These are phyloP conservation scores for Andrena minutula DNA, from an alignment of 2,888 invertebrate species.

Conservation along the genomic window DNA sequence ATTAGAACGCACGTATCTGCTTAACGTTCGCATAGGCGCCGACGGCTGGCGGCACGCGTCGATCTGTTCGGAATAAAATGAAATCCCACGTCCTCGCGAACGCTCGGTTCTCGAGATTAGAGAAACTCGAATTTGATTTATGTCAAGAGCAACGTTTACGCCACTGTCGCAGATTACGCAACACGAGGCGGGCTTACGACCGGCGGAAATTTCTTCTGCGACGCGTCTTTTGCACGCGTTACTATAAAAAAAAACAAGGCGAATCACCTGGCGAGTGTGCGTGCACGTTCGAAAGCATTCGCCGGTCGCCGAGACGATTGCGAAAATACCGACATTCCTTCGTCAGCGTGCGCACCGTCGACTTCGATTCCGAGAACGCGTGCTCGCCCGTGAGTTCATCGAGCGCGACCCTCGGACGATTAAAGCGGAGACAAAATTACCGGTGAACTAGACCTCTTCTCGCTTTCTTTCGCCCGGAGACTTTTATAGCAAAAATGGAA, in stretches of 20 bases:
- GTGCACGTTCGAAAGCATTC: constrained; percentile 12
- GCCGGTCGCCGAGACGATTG: constrained; percentile 9
- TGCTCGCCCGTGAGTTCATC: background rate
- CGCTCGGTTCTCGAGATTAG: too few relatives aligned
- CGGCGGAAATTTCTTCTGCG: constrained; percentile 33
- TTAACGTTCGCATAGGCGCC: background rate
- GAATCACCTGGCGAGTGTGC: constrained; percentile 7
- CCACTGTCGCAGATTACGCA: constrained; percentile 17
- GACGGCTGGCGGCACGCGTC: too few relatives aligned
- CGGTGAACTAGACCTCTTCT: too few relatives aligned
- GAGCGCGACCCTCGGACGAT: background rate
- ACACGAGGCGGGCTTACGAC: constrained; percentile 9
- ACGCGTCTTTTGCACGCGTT: constrained; percentile 11
- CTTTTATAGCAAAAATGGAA: constrained; percentile 48
- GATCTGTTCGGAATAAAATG: too few relatives aligned
- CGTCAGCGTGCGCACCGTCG: constrained; percentile 9
- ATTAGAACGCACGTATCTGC: constrained; percentile 2
- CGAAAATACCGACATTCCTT: constrained; percentile 35
- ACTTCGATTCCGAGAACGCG: constrained; percentile 13
- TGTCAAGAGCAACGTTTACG: too few relatives aligned
- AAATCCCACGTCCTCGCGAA: too few relatives aligned
- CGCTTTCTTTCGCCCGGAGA: too few relatives aligned
- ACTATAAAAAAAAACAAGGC: constrained; percentile 6
- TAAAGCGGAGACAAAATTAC: background rate
- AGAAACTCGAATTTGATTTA: too few relatives aligned